Evolutionary conservation across 2,888 invertebrate species (phyloP), one percentile per base, ranked within the genome.

Genomic region (Nephrotoma flavescens): DNA sequence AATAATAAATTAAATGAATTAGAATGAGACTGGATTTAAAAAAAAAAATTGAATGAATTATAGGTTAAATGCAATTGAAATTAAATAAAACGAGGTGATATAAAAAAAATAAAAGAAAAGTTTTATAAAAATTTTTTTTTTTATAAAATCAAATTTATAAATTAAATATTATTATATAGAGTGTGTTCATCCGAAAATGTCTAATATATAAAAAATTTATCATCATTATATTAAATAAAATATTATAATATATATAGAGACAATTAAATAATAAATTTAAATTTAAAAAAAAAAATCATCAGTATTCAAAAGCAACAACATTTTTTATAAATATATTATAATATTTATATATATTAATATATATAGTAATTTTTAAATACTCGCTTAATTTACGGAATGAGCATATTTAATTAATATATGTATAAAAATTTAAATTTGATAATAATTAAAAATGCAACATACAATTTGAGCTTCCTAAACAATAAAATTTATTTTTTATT

Each of bases 271-370:
- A 84, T 84, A 15, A 15, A 42, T 31, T 31, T n/a, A 83, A 83
- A 41, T 47, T 47, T 47, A 41, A 41, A 12, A 83, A 12, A 83
- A 83, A 71, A 71, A 71, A 71, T 71, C 71, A 84, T 84, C 84
- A 84, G 84, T 84, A 84, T 84, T 84, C 84, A 84, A 84, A 84
- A 84, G 84, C 84, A 84, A 84, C 84, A 84, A 84, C 84, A n/a
- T 84, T 42, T 15, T 41, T 84, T 84, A 84, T 42, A 84, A 84
- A 84, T 42, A 84, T 12, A 47, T 47, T 47, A 11, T 47, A n/a
- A 47, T 47, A 47, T 47, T 3, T 47, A 47, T 12, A 47, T 12
- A 12, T 47, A 47, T n/a, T n/a, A 47, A 1, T 47, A 47, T 12
- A 47, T 42, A 7, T 41, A 84, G 42, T 84, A 84, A 84, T 84